phyloP scores from a whole-genome alignment of 2,113 vertebrate genomes.

The Macquaria australasica region DNA sequence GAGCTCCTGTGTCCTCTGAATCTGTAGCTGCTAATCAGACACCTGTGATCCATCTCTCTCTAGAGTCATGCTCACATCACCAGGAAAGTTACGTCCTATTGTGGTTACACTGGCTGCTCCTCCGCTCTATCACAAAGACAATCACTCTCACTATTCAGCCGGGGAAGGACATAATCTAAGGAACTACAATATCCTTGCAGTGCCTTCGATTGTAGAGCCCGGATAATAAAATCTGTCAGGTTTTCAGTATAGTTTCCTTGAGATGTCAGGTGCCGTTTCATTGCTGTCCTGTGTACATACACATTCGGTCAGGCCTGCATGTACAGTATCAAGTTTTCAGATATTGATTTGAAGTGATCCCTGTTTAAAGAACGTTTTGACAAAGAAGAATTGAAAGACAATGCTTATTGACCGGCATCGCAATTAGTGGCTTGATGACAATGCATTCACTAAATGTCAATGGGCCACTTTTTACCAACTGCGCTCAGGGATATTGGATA shows the following conservation, averaged over 20 bases:
- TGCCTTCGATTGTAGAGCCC: constrained; percentile 17
- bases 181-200: constrained; percentile 19
- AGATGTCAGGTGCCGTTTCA: constrained; percentile 28
- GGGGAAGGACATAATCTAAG: constrained; percentile 25
- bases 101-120: neutral
- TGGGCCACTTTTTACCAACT: constrained; percentile 35
- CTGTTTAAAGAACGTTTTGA: constrained; percentile 48
- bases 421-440: constrained; percentile 65
- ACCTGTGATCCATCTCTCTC: constrained; percentile 76
- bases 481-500: constrained; percentile 19
- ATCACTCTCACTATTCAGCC: constrained; percentile 18
- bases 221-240: constrained; percentile 23
- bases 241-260: constrained; percentile 39
- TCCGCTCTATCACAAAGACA: constrained; percentile 24
- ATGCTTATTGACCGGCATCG: constrained; percentile 52
- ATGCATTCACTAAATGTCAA: constrained; percentile 50
- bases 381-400: constrained; percentile 67
- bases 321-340: constrained; percentile 39
- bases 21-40: constrained; percentile 54
- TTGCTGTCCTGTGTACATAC: constrained; percentile 13
- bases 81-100: constrained; percentile 24
- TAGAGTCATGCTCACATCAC: constrained; percentile 19
- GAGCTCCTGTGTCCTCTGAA: constrained; percentile 24
- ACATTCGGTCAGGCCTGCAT: neutral
- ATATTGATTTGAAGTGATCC: constrained; percentile 59